Percentiles rank a stretch among this genome's conserved stretches.
These are phyloP conservation scores for Tautogolabrus adspersus DNA, from an alignment of 2,113 vertebrate species.

Conservation along the genomic window DNA sequence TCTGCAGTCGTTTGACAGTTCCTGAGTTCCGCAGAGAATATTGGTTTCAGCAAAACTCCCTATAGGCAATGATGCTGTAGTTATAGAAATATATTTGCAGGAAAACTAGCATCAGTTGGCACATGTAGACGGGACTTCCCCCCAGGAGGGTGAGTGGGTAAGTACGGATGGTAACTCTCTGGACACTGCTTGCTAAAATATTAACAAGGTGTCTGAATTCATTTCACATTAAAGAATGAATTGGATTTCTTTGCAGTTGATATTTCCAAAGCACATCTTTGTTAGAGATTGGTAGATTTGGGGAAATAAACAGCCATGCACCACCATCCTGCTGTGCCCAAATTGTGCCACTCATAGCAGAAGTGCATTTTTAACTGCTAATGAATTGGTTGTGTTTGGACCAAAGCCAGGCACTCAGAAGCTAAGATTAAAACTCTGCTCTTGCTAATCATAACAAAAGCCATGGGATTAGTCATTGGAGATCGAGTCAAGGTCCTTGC, in stretches of 20 bases:
- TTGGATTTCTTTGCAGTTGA: constrained; percentile 42
- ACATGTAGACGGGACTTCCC: constrained; percentile 12
- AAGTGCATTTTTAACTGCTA: constrained; percentile 54
- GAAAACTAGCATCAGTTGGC: constrained; percentile 25
- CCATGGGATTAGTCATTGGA: constrained; percentile 73
- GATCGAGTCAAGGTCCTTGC: constrained; percentile 76
- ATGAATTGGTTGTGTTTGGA: constrained; percentile 48
- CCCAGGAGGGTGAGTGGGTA: constrained; percentile 42
- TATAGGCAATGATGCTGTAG: constrained; percentile 7
- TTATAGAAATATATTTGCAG: constrained; percentile 42
- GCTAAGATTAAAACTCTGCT: constrained; percentile 67
- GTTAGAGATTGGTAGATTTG: constrained; percentile 3
- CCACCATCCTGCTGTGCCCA: background rate
- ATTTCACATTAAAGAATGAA: constrained; percentile 56
- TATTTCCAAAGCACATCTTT: constrained; percentile 9
- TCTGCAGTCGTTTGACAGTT: constrained; percentile 24
- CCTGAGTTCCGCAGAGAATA: constrained; percentile 23
- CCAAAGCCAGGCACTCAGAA: constrained; percentile 40
- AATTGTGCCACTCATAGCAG: constrained; percentile 20
- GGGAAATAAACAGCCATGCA: constrained; percentile 7
- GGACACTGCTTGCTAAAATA: constrained; percentile 62
- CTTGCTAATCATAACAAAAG: constrained; percentile 74
- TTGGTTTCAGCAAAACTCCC: constrained; percentile 37
- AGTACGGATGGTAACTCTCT: constrained; percentile 34
- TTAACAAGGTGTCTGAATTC: constrained; percentile 62